Conservation (phyloP, 2,888 invertebrate genomes). For the Anaspis maculata region DNA sequence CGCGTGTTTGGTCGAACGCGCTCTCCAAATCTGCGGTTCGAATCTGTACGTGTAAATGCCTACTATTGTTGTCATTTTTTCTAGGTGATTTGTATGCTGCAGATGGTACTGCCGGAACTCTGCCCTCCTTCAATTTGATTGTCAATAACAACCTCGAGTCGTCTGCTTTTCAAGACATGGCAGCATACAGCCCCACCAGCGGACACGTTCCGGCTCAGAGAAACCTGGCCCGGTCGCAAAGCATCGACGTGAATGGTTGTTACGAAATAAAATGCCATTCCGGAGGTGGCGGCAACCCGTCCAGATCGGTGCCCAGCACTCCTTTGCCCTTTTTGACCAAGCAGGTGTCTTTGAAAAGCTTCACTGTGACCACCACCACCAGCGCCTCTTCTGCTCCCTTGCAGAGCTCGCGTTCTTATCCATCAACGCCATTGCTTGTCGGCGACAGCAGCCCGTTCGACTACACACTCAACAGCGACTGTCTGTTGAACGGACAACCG, state of each 20-base stretch:
- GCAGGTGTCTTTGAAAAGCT: conserved; percentile 11
- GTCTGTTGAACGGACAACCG: conserved; percentile 40
- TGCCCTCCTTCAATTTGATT: conserved; percentile 24
- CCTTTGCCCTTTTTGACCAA: conserved; percentile 44
- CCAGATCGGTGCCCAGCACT: conserved; percentile 63
- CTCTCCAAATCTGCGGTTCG: too few relatives aligned
- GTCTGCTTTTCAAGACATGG: too few relatives aligned
- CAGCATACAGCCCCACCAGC: too few relatives aligned
- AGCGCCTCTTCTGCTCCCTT: conserved; percentile 30
- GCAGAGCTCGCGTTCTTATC: conserved; percentile 61
- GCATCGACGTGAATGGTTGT: conserved; percentile 27
- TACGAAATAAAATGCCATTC: conserved; percentile 25
- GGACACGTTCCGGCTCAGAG: too few relatives aligned
- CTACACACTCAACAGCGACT: conserved; percentile 37
- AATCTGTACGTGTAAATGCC: too few relatives aligned
- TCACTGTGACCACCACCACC: conserved; percentile 38
- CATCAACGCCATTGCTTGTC: conserved; percentile 59
- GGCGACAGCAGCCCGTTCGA: conserved; percentile 34
- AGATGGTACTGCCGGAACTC: background rate
- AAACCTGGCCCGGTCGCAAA: conserved; percentile 20
- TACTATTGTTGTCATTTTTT: too few relatives aligned
- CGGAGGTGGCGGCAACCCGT: conserved; percentile 42
- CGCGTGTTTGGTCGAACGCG: too few relatives aligned
- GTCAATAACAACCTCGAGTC: conserved; percentile 17
- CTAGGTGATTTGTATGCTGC: too few relatives aligned